These are phyloP conservation scores for Sceliomorpha sp. DNA, from an alignment of 2,888 invertebrate genomes.

Conservation along the genomic window DNA sequence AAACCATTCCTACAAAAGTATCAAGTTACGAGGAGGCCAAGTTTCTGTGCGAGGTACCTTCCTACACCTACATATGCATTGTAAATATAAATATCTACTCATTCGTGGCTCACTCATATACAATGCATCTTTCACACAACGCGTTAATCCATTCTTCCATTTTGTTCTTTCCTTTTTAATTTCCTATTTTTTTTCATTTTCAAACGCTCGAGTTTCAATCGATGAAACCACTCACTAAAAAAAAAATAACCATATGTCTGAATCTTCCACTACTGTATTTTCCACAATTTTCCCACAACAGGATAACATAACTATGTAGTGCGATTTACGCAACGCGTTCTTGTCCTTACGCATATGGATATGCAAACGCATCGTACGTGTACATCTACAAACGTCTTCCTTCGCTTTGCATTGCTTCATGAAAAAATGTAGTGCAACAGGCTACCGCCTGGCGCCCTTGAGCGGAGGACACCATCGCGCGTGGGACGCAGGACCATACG, in stretches of 20 bases:
- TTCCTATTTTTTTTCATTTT: neutral
- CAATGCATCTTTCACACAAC: conserved; percentile 43
- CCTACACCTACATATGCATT: conserved; percentile 35
- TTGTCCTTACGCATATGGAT: conserved; percentile 53
- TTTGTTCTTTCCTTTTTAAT: conserved; percentile 14
- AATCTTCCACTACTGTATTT: too few species aligned
- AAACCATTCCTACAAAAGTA: conserved; percentile 71
- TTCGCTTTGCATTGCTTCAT: conserved; percentile 37
- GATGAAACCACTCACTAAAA: too few species aligned
- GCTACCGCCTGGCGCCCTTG: conserved; percentile 44
- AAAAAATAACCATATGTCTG: too few species aligned
- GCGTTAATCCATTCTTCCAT: conserved; percentile 32
- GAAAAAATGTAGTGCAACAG: conserved; percentile 34
- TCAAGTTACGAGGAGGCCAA: conserved; percentile 50
- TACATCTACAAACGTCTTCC: conserved; percentile 23
- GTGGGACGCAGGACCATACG: conserved; percentile 66
- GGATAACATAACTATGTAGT: too few species aligned
- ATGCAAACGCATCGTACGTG: conserved; percentile 20
- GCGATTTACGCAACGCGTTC: too few species aligned
- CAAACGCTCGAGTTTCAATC: neutral
- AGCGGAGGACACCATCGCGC: conserved; percentile 64
- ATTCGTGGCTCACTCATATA: conserved; percentile 23
- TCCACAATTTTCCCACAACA: too few species aligned
- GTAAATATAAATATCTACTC: conserved; percentile 35
- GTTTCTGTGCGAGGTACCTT: conserved; percentile 40